phyloP scores from a whole-genome alignment of 2,888 invertebrate genomes.

The Chrysina gloriosa region DNA sequence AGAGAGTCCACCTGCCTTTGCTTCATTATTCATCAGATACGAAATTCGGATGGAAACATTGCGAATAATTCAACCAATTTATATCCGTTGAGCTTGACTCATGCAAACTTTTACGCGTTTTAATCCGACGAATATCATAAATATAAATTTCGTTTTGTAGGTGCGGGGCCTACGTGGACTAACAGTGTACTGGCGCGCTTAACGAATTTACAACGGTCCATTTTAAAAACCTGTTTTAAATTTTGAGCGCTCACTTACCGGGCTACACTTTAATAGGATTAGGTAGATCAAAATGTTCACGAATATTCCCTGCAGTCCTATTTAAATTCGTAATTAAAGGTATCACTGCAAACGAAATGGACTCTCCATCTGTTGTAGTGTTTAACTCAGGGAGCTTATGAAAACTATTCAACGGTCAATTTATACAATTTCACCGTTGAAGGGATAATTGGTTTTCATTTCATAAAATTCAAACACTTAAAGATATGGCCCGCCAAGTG shows the following conservation, averaged over 20 bases:
- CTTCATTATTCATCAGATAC: background rate
- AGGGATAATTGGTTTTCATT: too few relatives aligned
- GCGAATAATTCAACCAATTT: conserved; percentile 11
- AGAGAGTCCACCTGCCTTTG: background rate
- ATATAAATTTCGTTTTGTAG: conserved; percentile 11
- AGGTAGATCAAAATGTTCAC: background rate
- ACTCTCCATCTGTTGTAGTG: too few relatives aligned
- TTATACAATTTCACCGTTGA: too few relatives aligned
- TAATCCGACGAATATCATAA: conserved; percentile 12
- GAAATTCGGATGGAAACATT: background rate
- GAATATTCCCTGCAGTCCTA: background rate
- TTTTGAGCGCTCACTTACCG: background rate
- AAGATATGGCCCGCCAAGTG: too few relatives aligned
- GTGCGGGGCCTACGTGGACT: background rate
- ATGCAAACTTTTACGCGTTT: conserved; percentile 13
- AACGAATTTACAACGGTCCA: background rate
- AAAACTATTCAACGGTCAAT: too few relatives aligned
- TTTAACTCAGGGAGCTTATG: too few relatives aligned
- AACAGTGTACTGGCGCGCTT: background rate
- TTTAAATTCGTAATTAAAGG: background rate
- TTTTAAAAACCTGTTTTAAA: background rate
- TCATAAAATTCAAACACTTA: too few relatives aligned
- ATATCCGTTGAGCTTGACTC: background rate
- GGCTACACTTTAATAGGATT: background rate
- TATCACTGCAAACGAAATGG: too few relatives aligned